Base-by-base conservation (phyloP, 2,888 invertebrate species). In the Polymixis flavicincta region DNA sequence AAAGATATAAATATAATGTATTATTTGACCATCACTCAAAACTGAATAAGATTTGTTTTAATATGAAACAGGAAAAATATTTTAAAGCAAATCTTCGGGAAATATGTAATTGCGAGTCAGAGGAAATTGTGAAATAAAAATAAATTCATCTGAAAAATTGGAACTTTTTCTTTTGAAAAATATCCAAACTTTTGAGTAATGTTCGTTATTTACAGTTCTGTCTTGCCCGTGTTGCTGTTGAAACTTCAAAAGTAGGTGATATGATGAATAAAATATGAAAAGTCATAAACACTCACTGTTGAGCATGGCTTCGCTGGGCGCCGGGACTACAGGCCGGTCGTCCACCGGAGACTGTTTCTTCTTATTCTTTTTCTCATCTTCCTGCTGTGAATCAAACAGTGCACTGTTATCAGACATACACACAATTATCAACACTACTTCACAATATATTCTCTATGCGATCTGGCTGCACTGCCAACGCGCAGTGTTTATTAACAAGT, bases 261-360 rank as follows among this genome's bases (percentile, higher is more conserved):
- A 57, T 78, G 57, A 64, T 71, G 64, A 25, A 78, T 78, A 45
- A 63, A 64, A 64, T 59, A 52, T 57, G 28, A 28, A 77, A 78
- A 63, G 25, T 32, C 25, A 37, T 52, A 37, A 50, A 45, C 5
- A 88, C 96, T 96, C 85, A 96, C 96, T 96, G 87, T 96, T 96
- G 86, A 96, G 96, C 94, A 96, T 96, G 63, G 96, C 96, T 90
- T 96, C 96, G 80, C 96, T 96, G 61, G 96, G 96, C 73, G 96
- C 95, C 0, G 96, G 96, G 42, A 96, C 96, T 59, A 91, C 85
- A 6, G 96, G 96, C 80, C 96, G 91, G 57, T 96, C 96, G 87
- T 96, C 96, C 71, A 95, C 95, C 0, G 96, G 96, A 28, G 96
- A 92, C 87, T 94, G 94, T 84, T 95, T 95, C 89, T 96, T 96